Conservation (phyloP, 2,113 vertebrate genomes). For the Ammospiza caudacuta region DNA sequence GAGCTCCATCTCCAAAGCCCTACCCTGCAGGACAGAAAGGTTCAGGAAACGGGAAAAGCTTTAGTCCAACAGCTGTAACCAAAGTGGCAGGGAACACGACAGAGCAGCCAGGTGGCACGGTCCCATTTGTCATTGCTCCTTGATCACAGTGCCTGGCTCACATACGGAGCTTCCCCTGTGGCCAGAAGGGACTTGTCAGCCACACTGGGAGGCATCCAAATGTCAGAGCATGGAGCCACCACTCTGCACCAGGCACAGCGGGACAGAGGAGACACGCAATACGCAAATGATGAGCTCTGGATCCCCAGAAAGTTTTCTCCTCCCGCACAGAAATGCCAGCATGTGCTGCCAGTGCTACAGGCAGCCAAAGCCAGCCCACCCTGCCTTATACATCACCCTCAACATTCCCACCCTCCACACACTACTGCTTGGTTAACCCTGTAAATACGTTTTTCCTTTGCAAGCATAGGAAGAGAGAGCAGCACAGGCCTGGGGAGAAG, state of each 20-base stretch:
- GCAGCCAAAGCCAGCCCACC: accelerated
- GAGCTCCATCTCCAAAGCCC: neutral
- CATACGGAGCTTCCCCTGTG: neutral
- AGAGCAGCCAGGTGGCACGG: neutral
- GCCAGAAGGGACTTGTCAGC: neutral
- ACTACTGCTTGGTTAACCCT: neutral
- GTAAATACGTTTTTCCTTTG: neutral
- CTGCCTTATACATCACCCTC: neutral
- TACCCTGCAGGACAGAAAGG: neutral
- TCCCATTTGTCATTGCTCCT: neutral
- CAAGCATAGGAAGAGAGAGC: neutral
- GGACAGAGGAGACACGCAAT: neutral
- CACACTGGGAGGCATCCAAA: neutral
- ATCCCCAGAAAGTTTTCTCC: neutral
- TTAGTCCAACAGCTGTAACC: neutral
- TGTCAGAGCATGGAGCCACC: neutral
- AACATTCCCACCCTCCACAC: neutral
- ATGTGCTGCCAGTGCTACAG: neutral
- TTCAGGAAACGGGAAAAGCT: neutral
- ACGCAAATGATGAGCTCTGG: neutral
- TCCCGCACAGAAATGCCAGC: neutral
- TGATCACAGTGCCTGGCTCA: neutral
- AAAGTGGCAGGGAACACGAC: neutral
- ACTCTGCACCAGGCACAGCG: neutral
- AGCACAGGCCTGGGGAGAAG: neutral